Evolutionary conservation across 2,797 vertebrate species (phyloP).

Genomic region (Urosaurus nigricauda): DNA sequence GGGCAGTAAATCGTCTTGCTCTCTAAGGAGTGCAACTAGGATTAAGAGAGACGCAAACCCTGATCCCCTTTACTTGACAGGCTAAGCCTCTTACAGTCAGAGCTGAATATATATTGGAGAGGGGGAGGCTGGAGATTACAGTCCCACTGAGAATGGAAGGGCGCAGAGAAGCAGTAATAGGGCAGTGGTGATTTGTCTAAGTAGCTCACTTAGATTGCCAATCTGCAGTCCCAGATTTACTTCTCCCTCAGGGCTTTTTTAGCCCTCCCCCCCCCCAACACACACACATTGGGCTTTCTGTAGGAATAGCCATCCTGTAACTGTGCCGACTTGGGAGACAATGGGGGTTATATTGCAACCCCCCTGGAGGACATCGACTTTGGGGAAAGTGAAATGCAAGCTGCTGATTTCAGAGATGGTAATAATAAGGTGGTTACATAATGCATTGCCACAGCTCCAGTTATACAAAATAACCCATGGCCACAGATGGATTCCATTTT

Average conservation of each 20-base stretch:
- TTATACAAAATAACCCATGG: no score
- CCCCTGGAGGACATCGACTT: not conserved
- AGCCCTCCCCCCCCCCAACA: not conserved
- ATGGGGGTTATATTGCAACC: not conserved
- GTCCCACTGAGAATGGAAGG: conserved; percentile 1
- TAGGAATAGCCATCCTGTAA: not conserved
- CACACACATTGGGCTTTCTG: not conserved
- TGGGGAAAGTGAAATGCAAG: not conserved
- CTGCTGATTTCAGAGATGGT: not conserved
- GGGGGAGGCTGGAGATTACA: conserved; percentile 23
- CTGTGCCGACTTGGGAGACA: not conserved
- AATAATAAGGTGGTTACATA: not conserved
- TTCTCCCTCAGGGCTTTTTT: not conserved
- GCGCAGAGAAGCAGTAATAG: not conserved
- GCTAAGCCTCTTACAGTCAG: conserved; percentile 47
- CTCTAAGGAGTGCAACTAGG: accelerated
- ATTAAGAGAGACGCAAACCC: conserved; percentile 40
- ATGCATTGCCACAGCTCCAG: not conserved
- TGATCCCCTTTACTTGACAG: conserved; percentile 43
- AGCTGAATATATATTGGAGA: conserved; percentile 30
- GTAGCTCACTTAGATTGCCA: not conserved
- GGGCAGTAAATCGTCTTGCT: conserved; percentile 29
- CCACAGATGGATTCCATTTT: not conserved
- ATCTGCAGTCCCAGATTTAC: no score
- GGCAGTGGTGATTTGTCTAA: not conserved